These are phyloP conservation scores for Hylomyscus alleni DNA, from an alignment of 2,797 vertebrate species.

Conservation along the genomic window DNA sequence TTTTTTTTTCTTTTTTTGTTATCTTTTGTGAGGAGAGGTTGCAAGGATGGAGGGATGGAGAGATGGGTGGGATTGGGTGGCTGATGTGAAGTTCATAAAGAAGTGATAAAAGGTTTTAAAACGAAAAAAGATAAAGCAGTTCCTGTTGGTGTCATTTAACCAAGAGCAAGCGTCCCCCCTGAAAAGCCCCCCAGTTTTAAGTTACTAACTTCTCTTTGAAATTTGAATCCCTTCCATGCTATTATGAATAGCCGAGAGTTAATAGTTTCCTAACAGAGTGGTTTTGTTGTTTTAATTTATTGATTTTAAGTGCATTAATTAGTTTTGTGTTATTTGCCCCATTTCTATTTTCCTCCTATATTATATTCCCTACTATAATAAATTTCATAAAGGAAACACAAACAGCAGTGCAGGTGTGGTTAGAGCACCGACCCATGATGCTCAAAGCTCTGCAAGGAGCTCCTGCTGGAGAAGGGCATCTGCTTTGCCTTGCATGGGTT, in stretches of 20 bases:
- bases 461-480: not conserved
- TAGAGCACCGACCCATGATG: not conserved
- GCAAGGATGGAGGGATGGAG: not conserved
- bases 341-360: not conserved
- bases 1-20: not conserved
- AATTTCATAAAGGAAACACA: conserved; percentile 25
- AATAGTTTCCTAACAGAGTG: not conserved
- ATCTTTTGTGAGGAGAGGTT: not conserved
- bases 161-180: not conserved
- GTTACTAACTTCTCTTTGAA: conserved; percentile 42
- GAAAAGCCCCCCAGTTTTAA: not conserved
- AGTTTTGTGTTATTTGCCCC: not conserved
- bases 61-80: not conserved
- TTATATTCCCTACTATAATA: not conserved
- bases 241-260: not conserved
- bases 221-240: not conserved
- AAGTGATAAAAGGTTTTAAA: not conserved
- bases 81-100: not conserved
- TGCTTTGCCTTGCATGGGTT: conserved; percentile 6
- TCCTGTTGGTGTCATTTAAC: not conserved
- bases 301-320: conserved; percentile 6
- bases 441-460: not conserved
- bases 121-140: not conserved
- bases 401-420: not conserved
- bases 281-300: conserved; percentile 33